phyloP scores from a whole-genome alignment of 2,797 vertebrate species.

The Pitangus sulphuratus region DNA sequence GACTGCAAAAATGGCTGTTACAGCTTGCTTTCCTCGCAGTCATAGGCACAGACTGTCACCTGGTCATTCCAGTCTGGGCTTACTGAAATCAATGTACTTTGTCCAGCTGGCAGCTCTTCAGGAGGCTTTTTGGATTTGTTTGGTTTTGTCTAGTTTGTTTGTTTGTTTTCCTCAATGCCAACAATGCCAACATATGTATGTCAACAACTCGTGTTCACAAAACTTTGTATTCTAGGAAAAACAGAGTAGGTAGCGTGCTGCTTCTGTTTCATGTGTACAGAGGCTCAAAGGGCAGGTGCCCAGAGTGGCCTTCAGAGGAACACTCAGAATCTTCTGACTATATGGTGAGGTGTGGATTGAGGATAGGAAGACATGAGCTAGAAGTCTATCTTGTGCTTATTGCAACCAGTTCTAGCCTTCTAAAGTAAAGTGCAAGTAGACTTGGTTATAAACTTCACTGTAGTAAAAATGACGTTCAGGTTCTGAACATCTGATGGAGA shows the following conservation, averaged over 20 bases:
- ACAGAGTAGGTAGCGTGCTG: not conserved
- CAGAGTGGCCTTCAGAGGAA: not conserved
- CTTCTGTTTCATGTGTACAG: not conserved
- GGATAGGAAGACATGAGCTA: not conserved
- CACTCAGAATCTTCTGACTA: not conserved
- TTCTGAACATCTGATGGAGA: not conserved
- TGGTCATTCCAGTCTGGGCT: not conserved
- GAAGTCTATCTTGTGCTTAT: accelerated
- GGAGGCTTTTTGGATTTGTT: not conserved
- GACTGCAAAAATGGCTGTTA: not conserved
- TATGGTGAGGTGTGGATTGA: not conserved
- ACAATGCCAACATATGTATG: not conserved
- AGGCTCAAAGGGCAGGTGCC: conserved; percentile 16
- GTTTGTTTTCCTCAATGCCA: accelerated
- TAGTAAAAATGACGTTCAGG: not conserved
- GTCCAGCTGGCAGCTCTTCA: not conserved
- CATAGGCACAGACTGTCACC: not conserved
- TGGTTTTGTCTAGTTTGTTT: not conserved
- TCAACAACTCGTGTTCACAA: not conserved
- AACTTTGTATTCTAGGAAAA: conserved; percentile 28
- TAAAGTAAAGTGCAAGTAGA: not conserved
- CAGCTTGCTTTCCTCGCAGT: not conserved
- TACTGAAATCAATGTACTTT: not conserved
- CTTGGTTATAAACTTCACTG: not conserved
- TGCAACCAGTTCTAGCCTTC: not conserved